phyloP scores from a whole-genome alignment of 2,113 vertebrate species.

The Chaenocephalus aceratus region DNA sequence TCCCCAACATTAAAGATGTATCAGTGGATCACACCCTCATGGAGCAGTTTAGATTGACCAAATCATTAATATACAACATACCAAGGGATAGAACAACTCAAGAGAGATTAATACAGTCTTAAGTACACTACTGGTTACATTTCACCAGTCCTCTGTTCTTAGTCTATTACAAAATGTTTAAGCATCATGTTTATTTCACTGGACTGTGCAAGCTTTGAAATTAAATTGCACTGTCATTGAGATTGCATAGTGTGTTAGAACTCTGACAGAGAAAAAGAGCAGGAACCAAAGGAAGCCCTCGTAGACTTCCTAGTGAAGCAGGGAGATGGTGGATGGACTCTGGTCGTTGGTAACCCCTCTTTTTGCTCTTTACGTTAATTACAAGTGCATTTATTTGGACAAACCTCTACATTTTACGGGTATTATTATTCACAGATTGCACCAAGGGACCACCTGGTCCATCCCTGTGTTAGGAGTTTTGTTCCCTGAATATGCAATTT shows the following conservation, averaged over 20 bases:
- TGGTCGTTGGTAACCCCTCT: slow-evolving; percentile 32
- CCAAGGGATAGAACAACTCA: slow-evolving; percentile 67
- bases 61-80: slow-evolving; percentile 75
- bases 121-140: slow-evolving; percentile 64
- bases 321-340: slow-evolving; percentile 51
- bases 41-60: slow-evolving; percentile 60
- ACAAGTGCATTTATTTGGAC: slow-evolving; percentile 37
- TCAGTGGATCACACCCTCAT: slow-evolving; percentile 49
- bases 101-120: slow-evolving; percentile 63
- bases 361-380: slow-evolving; percentile 45
- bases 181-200: slow-evolving; percentile 62
- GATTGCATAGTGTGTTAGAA: slow-evolving; percentile 82
- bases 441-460: slow-evolving; percentile 67
- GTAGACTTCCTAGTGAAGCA: slow-evolving; percentile 60
- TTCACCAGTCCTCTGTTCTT: slow-evolving; percentile 54
- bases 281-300: slow-evolving; percentile 65
- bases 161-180: slow-evolving; percentile 71
- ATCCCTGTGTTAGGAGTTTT: slow-evolving; percentile 72
- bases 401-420: slow-evolving; percentile 58
- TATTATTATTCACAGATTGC: slow-evolving; percentile 70
- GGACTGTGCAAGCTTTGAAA: slow-evolving; percentile 71
- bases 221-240: slow-evolving; percentile 67
- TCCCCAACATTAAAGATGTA: slow-evolving; percentile 49
- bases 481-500: slow-evolving; percentile 71
- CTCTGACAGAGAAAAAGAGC: slow-evolving; percentile 52